Percentiles rank a stretch among this genome's conserved stretches.
Evolutionary conservation across 2,113 vertebrate genomes (phyloP).

Genomic region (Poeciliopsis occidentalis): DNA sequence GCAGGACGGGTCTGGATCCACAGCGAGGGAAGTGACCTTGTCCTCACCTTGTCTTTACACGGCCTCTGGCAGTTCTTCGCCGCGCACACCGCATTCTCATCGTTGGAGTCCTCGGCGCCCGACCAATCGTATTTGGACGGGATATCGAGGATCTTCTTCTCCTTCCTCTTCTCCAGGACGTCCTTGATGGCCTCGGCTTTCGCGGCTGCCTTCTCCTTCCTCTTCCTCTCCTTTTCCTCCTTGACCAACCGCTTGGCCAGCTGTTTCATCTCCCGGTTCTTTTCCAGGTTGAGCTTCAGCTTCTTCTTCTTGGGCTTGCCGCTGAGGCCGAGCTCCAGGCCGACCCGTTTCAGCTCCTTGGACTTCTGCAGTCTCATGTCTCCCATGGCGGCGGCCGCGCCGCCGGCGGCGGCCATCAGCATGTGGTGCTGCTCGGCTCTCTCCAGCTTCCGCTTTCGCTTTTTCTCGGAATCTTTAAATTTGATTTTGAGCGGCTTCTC

Average conservation of each 20-base stretch:
- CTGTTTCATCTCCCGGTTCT: slow-evolving; percentile 94
- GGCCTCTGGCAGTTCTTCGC: slow-evolving; percentile 96
- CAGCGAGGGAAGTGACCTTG: neutral
- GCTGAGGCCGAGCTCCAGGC: slow-evolving; percentile 83
- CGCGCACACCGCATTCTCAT: slow-evolving; percentile 96
- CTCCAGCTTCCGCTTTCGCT: slow-evolving; percentile 91
- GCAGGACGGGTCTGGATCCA: neutral
- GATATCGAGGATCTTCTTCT: slow-evolving; percentile 96
- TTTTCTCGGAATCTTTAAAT: slow-evolving; percentile 92
- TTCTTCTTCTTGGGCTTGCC: slow-evolving; percentile 97
- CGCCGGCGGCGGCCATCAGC: slow-evolving; percentile 67
- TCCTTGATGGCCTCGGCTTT: slow-evolving; percentile 90
- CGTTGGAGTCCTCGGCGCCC: slow-evolving; percentile 95
- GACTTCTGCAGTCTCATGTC: slow-evolving; percentile 82
- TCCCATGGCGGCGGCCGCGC: slow-evolving; percentile 63
- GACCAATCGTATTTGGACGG: slow-evolving; percentile 99
- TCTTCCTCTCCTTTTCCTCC: slow-evolving; percentile 95
- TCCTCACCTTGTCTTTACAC: slow-evolving; percentile 96
- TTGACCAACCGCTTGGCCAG: slow-evolving; percentile 94
- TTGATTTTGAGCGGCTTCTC: slow-evolving; percentile 93
- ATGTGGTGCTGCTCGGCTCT: slow-evolving; percentile 90
- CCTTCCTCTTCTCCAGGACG: slow-evolving; percentile 89
- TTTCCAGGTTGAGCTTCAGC: slow-evolving; percentile 91
- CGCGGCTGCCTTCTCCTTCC: slow-evolving; percentile 89
- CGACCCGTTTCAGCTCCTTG: slow-evolving; percentile 90